phyloP scores from a whole-genome alignment of 2,113 vertebrate species.

The Apus apus region DNA sequence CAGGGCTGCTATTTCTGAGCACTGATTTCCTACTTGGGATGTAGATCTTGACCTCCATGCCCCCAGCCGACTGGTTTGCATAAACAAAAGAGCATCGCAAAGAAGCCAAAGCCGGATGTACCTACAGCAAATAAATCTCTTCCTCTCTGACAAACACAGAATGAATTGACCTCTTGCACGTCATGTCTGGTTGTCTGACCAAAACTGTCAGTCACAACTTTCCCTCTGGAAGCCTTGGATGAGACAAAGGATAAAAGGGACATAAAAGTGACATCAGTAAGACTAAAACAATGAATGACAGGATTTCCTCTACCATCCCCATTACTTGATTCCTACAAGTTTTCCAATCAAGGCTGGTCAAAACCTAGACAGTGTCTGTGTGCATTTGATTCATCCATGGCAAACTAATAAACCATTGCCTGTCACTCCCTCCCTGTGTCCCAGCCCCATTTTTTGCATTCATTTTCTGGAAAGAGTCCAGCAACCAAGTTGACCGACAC shows the following conservation, averaged over 20 bases:
- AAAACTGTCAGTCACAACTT: conserved; percentile 55
- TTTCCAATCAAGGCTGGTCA: not conserved
- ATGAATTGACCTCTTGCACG: conserved; percentile 64
- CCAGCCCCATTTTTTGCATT: conserved; percentile 6
- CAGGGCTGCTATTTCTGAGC: conserved; percentile 68
- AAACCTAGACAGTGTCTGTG: not conserved
- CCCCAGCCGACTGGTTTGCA: conserved; percentile 49
- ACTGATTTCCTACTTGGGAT: conserved; percentile 64
- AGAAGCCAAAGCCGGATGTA: conserved; percentile 67
- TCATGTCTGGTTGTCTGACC: conserved; percentile 59
- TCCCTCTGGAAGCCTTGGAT: conserved; percentile 43
- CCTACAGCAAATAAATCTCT: conserved; percentile 75
- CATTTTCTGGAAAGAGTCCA: conserved; percentile 2
- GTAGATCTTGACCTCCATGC: conserved; percentile 65
- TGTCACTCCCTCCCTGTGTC: not conserved
- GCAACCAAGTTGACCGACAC: not conserved
- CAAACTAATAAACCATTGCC: not conserved
- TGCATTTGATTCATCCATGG: not conserved
- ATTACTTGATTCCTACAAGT: conserved; percentile 14
- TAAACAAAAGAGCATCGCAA: conserved; percentile 71
- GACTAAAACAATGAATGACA: conserved; percentile 45
- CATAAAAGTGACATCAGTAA: conserved; percentile 61
- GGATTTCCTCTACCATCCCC: conserved; percentile 62
- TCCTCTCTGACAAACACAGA: conserved; percentile 71
- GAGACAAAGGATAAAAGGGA: conserved; percentile 43